Conservation (phyloP, 2,113 vertebrate genomes). For the Lethenteron camtschaticum region DNA sequence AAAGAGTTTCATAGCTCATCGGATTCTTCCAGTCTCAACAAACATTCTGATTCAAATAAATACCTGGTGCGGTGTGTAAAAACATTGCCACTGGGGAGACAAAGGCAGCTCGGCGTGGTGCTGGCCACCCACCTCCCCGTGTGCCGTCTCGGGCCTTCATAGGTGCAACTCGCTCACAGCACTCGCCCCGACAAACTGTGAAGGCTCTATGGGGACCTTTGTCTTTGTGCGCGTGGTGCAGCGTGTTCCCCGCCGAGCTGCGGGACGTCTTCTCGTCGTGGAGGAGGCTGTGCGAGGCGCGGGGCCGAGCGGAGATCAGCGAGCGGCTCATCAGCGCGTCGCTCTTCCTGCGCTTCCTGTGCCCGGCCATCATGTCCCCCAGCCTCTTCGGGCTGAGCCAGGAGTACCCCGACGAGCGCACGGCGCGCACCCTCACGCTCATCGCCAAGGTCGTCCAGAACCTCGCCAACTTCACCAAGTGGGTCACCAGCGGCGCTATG, state of each 20-base stretch:
- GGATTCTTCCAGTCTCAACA: no score
- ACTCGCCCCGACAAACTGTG: no score
- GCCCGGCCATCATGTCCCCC: conserved; percentile 88
- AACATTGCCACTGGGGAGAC: no score
- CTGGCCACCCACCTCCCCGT: no score
- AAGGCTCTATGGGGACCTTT: not conserved
- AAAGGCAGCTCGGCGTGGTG: no score
- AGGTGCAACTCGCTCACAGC: no score
- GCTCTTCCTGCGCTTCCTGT: conserved; percentile 79
- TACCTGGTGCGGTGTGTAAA: no score
- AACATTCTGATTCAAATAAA: no score
- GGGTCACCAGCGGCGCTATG: conserved; percentile 16
- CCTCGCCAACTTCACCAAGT: conserved; percentile 89
- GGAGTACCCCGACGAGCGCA: conserved; percentile 77
- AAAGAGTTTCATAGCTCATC: no score
- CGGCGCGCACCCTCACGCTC: conserved; percentile 64
- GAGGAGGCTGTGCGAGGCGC: conserved; percentile 61
- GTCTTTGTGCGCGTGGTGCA: conserved; percentile 14
- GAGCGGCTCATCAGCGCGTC: conserved; percentile 81
- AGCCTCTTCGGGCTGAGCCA: conserved; percentile 83
- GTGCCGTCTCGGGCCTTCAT: no score
- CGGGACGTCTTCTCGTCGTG: conserved; percentile 84
- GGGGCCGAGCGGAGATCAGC: conserved; percentile 66
- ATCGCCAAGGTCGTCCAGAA: conserved; percentile 98
- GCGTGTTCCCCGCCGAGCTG: conserved; percentile 77